phyloP scores from a whole-genome alignment of 35 echinoderm and acorn worm genomes.

The Eucidaris tribuloides region DNA sequence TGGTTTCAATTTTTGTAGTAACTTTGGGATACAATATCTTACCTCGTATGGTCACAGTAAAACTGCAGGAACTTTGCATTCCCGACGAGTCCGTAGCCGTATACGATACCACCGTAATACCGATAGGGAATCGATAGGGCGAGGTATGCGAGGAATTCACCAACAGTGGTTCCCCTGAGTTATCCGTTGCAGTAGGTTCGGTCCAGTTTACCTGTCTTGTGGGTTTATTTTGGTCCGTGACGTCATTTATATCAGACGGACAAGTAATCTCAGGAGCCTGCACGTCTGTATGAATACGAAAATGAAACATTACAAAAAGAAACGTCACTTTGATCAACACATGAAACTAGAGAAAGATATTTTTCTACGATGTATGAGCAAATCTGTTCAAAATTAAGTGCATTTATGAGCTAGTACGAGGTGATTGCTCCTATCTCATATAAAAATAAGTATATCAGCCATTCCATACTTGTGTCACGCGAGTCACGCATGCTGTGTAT shows the following conservation, averaged over 20 bases:
- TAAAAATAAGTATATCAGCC: no score
- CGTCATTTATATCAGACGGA: not conserved
- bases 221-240: constrained; percentile 1
- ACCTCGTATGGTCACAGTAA: constrained; percentile 53
- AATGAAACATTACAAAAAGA: not conserved
- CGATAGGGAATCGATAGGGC: constrained; percentile 7
- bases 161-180: constrained; percentile 19
- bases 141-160: not conserved
- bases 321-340: no score
- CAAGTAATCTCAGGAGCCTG: constrained; percentile 30
- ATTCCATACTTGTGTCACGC: no score
- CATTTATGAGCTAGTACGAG: no score
- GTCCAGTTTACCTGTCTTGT: constrained; percentile 15
- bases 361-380: no score
- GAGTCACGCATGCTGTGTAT: no score
- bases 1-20: not conserved
- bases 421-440: no score
- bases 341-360: no score
- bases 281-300: constrained; percentile 8
- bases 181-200: constrained; percentile 21
- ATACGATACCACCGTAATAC: constrained; percentile 30
- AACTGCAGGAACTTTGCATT: constrained; percentile 4
- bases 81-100: constrained; percentile 10
- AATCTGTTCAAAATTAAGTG: no score
- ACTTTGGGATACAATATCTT: not conserved